These are phyloP conservation scores for Sweltsa coloradensis DNA, from an alignment of 1,140 invertebrate genomes.

Conservation along the genomic window DNA sequence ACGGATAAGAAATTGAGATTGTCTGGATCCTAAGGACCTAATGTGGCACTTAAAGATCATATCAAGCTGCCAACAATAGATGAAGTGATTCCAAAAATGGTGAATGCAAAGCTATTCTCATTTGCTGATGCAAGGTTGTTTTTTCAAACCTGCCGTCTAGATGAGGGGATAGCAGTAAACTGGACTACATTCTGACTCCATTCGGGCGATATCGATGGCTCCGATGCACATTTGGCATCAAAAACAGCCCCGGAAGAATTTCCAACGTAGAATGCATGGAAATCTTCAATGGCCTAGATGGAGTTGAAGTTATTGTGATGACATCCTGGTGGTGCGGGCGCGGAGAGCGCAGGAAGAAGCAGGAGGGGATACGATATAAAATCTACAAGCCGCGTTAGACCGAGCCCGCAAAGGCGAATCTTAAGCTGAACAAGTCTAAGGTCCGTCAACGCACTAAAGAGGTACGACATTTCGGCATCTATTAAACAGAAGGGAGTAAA, in stretches of 20 bases:
- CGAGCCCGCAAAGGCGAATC: too few species aligned
- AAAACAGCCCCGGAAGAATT: slow-evolving; percentile 14
- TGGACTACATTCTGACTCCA: slow-evolving; percentile 11
- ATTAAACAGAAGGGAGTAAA: too few species aligned
- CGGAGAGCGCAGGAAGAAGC: too few species aligned
- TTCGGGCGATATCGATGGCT: slow-evolving; percentile 12
- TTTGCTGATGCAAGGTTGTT: slow-evolving; percentile 22
- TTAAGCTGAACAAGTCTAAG: too few species aligned
- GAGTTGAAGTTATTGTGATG: too few species aligned
- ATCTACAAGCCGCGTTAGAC: too few species aligned
- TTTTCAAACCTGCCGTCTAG: slow-evolving; percentile 23
- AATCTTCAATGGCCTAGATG: too few species aligned
- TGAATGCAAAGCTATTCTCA: slow-evolving; percentile 22
- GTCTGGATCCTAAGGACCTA: slow-evolving; percentile 26
- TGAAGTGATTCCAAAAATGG: slow-evolving; percentile 17
- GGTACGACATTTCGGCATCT: too few species aligned
- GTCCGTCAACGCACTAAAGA: too few species aligned
- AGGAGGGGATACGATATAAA: too few species aligned
- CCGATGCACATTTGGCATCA: slow-evolving; percentile 12
- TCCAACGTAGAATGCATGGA: too few species aligned
- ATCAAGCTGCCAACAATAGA: slow-evolving; percentile 19
- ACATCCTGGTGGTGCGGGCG: too few species aligned
- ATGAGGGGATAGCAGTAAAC: slow-evolving; percentile 14
- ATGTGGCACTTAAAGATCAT: slow-evolving; percentile 22
- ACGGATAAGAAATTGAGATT: slow-evolving; percentile 23